Evolutionary conservation across 2,113 vertebrate species (phyloP), one percentile per base, ranked within the genome.

Genomic region (Peromyscus leucopus): DNA sequence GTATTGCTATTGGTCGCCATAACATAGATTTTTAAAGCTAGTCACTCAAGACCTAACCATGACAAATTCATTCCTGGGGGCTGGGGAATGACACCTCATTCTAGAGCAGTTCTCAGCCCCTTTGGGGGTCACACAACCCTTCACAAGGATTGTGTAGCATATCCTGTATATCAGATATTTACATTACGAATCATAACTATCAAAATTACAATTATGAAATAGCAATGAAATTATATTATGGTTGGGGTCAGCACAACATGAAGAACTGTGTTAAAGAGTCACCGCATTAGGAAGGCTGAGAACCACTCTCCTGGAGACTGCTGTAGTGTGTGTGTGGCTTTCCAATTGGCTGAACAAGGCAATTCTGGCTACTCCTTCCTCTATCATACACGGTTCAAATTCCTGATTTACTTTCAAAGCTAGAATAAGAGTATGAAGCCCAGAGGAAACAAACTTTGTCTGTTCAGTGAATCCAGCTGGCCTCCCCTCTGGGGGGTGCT

Each of bases 341-440:
- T 94, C 65, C 85, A 12, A 78, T 51, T n/a, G 74, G 15, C 26
- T 72, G 1, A 85, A 75, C 39, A 93, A 90, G 31, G 26, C 89
- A 42, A 84, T 93, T 93, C 33, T 90, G 16, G 76, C 19, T 82
- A 19, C n/a, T 86, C 2, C 72, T 95, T 95, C 90, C 36, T 2
- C 3, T 89, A 71, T 69, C 22, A 10, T 42, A 59, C 33, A 85
- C 42, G 72, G 91, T 89, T 96, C 87, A 91, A 31, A 95, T 88
- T 91, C 69, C 46, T 89, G 55, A 12, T 10, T 89, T 74, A 31
- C 26, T 89, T 94, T 97, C 65, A 90, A 67, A 94, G 61, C 63
- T 96, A 91, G 46, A 91, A 84, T 48, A 71, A 91, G 96, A 93
- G 15, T 36, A 79, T 63, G 15, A 93, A 69, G 42, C 42, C 89